Conservation (phyloP, 2,797 vertebrate species). For the Chromis chromis region DNA sequence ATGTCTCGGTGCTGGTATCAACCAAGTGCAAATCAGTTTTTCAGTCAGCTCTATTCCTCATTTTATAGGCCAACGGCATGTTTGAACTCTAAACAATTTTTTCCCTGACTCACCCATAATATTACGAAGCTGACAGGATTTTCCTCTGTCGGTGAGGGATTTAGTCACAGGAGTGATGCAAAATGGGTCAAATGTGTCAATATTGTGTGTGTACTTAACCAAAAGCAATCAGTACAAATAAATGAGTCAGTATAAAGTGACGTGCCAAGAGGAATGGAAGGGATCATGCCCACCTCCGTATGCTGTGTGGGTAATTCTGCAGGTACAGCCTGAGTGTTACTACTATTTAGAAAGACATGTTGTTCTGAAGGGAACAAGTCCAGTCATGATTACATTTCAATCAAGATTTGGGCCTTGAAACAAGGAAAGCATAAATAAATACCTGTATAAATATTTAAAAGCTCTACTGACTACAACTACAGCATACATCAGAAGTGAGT, state of each 20-base stretch:
- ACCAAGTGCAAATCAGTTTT: background rate
- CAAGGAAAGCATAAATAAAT: no score
- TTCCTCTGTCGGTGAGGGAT: constrained; percentile 40
- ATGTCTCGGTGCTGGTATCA: background rate
- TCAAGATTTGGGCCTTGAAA: no score
- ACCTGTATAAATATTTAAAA: no score
- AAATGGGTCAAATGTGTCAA: constrained; percentile 19
- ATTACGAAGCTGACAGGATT: constrained; percentile 26
- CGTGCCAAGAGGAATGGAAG: background rate
- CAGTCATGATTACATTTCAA: background rate
- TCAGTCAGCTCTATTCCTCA: background rate
- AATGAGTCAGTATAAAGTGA: background rate
- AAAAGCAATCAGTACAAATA: background rate
- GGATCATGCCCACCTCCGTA: background rate
- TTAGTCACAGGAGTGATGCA: background rate
- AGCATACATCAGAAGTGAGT: no score
- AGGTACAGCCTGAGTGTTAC: background rate
- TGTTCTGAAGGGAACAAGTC: background rate
- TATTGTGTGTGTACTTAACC: constrained; percentile 2
- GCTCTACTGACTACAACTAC: background rate
- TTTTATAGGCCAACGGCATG: constrained; percentile 1
- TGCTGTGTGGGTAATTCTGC: background rate
- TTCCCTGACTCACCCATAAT: background rate
- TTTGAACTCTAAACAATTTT: constrained; percentile 29
- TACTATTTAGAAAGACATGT: background rate